Evolutionary conservation across 2,113 vertebrate species (phyloP).

Genomic region (Trichomycterus rosablanca): DNA sequence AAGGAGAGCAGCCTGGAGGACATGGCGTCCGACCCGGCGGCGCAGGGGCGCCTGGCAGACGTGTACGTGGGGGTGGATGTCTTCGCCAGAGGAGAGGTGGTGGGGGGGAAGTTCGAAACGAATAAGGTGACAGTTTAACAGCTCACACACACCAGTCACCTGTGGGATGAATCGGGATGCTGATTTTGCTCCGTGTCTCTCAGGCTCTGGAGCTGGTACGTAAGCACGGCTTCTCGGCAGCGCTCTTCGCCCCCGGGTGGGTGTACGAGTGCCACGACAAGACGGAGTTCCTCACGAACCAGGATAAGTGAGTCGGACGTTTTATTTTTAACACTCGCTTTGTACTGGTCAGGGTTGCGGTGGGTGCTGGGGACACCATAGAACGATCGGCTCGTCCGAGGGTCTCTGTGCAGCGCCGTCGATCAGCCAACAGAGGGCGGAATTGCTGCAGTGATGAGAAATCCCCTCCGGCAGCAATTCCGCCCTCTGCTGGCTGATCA

Average conservation of each 20-base stretch:
- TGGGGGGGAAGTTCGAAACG: slow-evolving; percentile 80
- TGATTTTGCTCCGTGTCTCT: not conserved
- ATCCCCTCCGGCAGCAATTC: too few relatives aligned
- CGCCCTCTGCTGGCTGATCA: too few relatives aligned
- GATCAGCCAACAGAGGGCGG: too few relatives aligned
- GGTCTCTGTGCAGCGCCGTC: too few relatives aligned
- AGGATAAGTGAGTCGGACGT: slow-evolving; percentile 85
- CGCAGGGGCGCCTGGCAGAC: slow-evolving; percentile 66
- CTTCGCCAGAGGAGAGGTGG: slow-evolving; percentile 82
- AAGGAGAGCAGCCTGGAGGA: slow-evolving; percentile 71
- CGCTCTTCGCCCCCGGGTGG: slow-evolving; percentile 94
- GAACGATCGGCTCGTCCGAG: too few relatives aligned
- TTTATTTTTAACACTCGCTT: too few relatives aligned
- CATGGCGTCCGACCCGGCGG: slow-evolving; percentile 49
- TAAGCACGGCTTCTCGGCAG: slow-evolving; percentile 74
- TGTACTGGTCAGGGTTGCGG: too few relatives aligned
- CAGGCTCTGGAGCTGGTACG: slow-evolving; percentile 85
- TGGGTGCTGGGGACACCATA: too few relatives aligned
- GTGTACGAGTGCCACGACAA: slow-evolving; percentile 85
- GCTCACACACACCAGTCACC: not conserved
- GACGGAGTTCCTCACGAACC: slow-evolving; percentile 76
- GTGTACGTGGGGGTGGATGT: slow-evolving; percentile 86
- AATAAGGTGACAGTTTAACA: slow-evolving; percentile 68
- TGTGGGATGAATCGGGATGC: not conserved
- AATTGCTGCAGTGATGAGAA: too few relatives aligned